Base-by-base conservation (phyloP, 2,797 vertebrate genomes). In the Bovichtus diacanthus region DNA sequence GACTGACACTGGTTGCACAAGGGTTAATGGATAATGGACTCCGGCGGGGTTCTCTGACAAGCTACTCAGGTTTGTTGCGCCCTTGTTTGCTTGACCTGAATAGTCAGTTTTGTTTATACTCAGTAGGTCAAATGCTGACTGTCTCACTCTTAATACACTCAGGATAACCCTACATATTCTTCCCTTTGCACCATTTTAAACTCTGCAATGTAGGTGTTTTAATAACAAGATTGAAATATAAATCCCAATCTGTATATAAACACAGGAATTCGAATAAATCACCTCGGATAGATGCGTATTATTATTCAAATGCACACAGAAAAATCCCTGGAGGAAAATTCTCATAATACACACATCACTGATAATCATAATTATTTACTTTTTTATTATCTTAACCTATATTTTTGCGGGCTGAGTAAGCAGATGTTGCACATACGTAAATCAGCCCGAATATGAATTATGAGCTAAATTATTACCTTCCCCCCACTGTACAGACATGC, bases 41-140 rank as follows among this genome's bases (percentile, higher is more conserved):
- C 16, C 15, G 44, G 34, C 34, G 38, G 19, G 34, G 19, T 49
- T 79, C 27, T 68, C 56, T 70, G 58, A 82, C 62, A 62, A 60
- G 78, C 69, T 73, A 59, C 56, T 74, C 73, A 60, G 55, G 70
- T 81, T 84, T 83, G 78, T 60, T 31, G 6, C 38, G 51, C 58
- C 66, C 15, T 58, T 73, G 79, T 84, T 82, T 87, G 73, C 62
- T 21, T 82, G 70, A 82, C 69, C 79, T 85, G 80, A 83, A 83
- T 67, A 71, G 56, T 74, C 23, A 27, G 29, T 73, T 63, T 31
- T 80, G 64, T 74, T 82, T 49, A 9, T 38, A 50, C 34, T 67
- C 34, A 61, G 55, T 11, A 18, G 31, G 41, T 74, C 54, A 60
- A 53, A 55, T 1, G 34, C 9, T n/a, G 12, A 60, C 51, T 72